phyloP scores from a whole-genome alignment of 2,113 vertebrate genomes.

The Mobula birostris region DNA sequence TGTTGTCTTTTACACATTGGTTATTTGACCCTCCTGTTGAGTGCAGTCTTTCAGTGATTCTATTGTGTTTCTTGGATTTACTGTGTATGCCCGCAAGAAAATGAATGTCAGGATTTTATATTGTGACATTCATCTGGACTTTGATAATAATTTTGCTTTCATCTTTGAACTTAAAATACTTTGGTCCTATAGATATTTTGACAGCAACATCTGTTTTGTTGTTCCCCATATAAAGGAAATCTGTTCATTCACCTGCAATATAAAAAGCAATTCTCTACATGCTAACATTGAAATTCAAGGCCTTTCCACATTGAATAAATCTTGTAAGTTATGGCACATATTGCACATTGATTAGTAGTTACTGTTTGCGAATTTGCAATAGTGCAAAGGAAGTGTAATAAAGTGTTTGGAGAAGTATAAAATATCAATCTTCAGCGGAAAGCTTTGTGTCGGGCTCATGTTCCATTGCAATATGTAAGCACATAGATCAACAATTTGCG shows the following conservation, averaged over 20 bases:
- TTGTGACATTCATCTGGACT: too few species aligned
- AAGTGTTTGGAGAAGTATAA: neutral
- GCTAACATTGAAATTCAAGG: neutral
- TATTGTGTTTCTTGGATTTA: too few species aligned
- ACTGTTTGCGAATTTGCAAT: neutral
- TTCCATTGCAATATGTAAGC: neutral
- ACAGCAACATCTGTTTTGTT: neutral
- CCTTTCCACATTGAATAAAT: conserved; percentile 9
- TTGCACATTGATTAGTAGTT: neutral
- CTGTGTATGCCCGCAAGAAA: too few species aligned
- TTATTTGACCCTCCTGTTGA: too few species aligned
- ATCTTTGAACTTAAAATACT: too few species aligned
- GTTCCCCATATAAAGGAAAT: neutral
- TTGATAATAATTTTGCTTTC: too few species aligned
- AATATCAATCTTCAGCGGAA: neutral
- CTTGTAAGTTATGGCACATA: neutral
- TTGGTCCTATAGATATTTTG: neutral
- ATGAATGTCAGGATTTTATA: too few species aligned
- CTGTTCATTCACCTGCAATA: neutral
- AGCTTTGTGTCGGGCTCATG: neutral
- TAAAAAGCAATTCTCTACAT: neutral
- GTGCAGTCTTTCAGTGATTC: too few species aligned
- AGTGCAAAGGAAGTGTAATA: neutral
- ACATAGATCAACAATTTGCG: neutral
- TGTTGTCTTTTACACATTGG: too few species aligned